Base-by-base conservation (phyloP, 1,140 invertebrate genomes). In the Drosophila malerkotliana region DNA sequence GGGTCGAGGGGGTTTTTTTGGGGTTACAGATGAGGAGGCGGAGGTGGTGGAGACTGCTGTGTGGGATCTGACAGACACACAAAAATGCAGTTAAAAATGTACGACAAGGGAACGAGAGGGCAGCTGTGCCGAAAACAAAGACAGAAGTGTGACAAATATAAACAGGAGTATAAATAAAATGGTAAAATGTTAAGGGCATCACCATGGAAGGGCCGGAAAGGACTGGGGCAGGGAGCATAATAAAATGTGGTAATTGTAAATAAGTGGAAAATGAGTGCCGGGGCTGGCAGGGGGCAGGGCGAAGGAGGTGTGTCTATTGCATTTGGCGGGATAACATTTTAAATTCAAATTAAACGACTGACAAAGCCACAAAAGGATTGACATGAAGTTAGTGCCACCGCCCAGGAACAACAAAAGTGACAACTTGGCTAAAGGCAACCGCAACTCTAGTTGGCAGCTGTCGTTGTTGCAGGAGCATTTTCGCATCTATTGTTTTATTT, bases 201-300 rank as follows among this genome's bases (percentile, higher is more conserved):
- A 44, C 8, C 41, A 7, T 0, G 34, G 1, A n/a, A 37, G 34
- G 10, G 54, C 53, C 57, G 60, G 62, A 68, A 3, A 45, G 14
- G 14, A 26, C 2, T 26, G 39, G 45, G 28, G 34, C 34, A 37
- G 39, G 56, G 73, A 44, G 79, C 47, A 76, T 78, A 88, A 83
- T 88, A 88, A 88, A 88, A 88, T 88, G 83, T 88, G 84, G 83
- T 88, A 88, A 88, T 88, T 88, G 83, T 88, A 88, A 89, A 88
- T 88, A 88, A 88, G 84, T 88, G 83, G 79, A 88, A 88, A 89
- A 89, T 83, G 83, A 87, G 67, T 79, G 79, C 59, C 49, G 52
- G 55, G 52, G 37, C 9, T 30, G 12, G 21, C 9, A 18, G 68
- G 0, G 0, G 21, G 3, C 39, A 30, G 12, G 41, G 1, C 15